phyloP scores from a whole-genome alignment of 2,113 vertebrate genomes.

The Cheilinus undulatus region DNA sequence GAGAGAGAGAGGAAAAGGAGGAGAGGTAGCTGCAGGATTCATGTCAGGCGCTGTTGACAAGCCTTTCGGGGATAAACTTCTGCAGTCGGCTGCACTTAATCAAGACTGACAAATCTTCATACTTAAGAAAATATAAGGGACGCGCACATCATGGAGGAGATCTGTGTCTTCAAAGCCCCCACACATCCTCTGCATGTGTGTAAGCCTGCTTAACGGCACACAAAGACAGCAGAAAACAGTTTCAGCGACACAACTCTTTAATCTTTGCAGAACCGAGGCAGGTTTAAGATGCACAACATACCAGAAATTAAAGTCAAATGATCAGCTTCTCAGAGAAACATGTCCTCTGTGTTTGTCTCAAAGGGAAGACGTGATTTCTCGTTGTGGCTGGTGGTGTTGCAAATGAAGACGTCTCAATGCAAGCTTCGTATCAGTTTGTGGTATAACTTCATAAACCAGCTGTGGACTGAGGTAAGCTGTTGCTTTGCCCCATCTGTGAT shows the following conservation, averaged over 20 bases:
- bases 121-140: constrained; percentile 46
- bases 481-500: not conserved
- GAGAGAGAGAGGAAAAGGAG: constrained; percentile 7
- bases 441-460: not conserved
- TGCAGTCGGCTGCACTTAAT: constrained; percentile 40
- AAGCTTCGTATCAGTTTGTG: not conserved
- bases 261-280: not conserved
- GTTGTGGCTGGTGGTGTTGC: not conserved
- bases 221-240: constrained; percentile 6
- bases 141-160: constrained; percentile 32
- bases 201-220: constrained; percentile 32
- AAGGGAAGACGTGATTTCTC: not conserved
- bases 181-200: constrained; percentile 23
- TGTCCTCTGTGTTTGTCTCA: no score
- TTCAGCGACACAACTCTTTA: constrained; percentile 12
- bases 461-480: not conserved
- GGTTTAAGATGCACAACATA: not conserved
- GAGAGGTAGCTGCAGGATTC: not conserved
- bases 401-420: not conserved
- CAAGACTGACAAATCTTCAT: constrained; percentile 56
- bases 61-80: constrained; percentile 45
- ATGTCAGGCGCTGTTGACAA: constrained; percentile 43
- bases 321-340: no score
- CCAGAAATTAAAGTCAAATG: not conserved
- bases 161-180: constrained; percentile 33